Evolutionary conservation across 2,113 vertebrate genomes (phyloP).

Genomic region (Xenopus borealis): DNA sequence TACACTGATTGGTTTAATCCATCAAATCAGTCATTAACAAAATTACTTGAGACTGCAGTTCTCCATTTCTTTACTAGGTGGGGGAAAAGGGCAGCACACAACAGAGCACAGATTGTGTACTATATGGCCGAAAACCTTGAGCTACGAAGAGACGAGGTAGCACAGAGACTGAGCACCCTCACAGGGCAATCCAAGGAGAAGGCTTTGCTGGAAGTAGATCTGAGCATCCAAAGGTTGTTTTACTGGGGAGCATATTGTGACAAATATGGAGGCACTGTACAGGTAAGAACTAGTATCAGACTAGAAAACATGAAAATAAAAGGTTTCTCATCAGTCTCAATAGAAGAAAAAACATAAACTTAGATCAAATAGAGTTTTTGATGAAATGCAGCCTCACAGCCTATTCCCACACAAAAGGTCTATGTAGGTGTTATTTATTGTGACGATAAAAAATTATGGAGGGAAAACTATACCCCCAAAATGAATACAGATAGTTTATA

Average conservation of each 20-base stretch:
- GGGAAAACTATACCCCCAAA: too few species aligned
- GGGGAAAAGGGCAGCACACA: constrained; percentile 65
- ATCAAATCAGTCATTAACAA: too few species aligned
- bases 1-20: too few species aligned
- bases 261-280: constrained; percentile 63
- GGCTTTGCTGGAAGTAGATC: constrained; percentile 70
- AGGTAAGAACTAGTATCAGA: constrained; percentile 58
- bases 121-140: constrained; percentile 74
- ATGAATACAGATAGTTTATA: too few species aligned
- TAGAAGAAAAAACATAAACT: too few species aligned
- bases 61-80: constrained; percentile 62
- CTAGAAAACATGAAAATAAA: not conserved
- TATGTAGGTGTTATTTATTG: too few species aligned
- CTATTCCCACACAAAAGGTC: too few species aligned
- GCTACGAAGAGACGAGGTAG: constrained; percentile 58
- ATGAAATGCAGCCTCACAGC: too few species aligned
- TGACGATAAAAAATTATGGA: too few species aligned
- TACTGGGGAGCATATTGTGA: constrained; percentile 76
- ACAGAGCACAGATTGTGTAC: constrained; percentile 70
- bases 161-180: constrained; percentile 53
- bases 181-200: constrained; percentile 54
- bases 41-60: too few species aligned
- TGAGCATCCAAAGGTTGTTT: constrained; percentile 68
- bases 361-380: too few species aligned
- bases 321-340: not conserved